A percentile compares a stretch with the other conserved stretches of the same genome.
phyloP scores from a whole-genome alignment of 2,797 vertebrate genomes.

The Paramormyrops hopkinsi region DNA sequence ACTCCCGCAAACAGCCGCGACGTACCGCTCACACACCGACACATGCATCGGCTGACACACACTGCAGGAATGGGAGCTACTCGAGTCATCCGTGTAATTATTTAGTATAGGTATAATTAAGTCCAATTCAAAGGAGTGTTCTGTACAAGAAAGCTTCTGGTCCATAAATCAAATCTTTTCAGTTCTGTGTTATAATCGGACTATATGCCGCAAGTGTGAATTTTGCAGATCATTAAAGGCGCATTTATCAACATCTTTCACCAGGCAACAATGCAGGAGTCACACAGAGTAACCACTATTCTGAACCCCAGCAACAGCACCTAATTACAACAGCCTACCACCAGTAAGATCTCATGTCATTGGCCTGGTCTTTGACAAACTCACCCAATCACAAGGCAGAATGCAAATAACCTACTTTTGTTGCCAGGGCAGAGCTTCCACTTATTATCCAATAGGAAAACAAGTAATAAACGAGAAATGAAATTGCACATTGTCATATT shows the following conservation, averaged over 20 bases:
- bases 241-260: constrained; percentile 92
- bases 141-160: constrained; percentile 41
- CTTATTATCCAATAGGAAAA: constrained; percentile 97
- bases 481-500: constrained; percentile 98
- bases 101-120: neutral
- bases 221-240: constrained; percentile 82
- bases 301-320: constrained; percentile 97
- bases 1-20: neutral
- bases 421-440: constrained; percentile 96
- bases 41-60: neutral
- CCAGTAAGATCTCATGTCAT: constrained; percentile 76
- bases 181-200: constrained; percentile 51
- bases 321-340: constrained; percentile 99
- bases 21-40: constrained; percentile 1
- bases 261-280: constrained; percentile 89
- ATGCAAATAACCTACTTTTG: constrained; percentile 96
- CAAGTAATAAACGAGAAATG: constrained; percentile 98
- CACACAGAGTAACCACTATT: constrained; percentile 81
- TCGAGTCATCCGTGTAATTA: constrained; percentile 7
- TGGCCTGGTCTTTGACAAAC: constrained; percentile 74
- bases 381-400: constrained; percentile 80
- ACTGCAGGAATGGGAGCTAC: neutral
- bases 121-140: neutral
- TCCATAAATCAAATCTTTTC: constrained; percentile 51
- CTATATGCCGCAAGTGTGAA: constrained; percentile 67